Percentiles rank a stretch among this genome's conserved stretches.
Evolutionary conservation across 2,888 invertebrate genomes (phyloP).

Genomic region (Arenicola marina): DNA sequence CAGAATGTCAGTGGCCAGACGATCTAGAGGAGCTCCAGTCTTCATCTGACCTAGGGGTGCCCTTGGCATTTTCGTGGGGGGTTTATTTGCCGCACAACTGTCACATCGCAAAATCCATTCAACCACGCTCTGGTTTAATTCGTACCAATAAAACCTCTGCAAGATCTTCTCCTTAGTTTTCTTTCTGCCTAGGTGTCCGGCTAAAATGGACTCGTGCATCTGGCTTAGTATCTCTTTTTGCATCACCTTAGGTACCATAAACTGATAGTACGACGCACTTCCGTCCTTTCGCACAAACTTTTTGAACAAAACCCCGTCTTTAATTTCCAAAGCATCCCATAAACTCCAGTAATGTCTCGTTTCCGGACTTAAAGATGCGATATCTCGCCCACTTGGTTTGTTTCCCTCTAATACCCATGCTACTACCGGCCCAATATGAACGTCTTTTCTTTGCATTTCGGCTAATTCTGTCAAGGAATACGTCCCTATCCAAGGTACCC

Average conservation of each 20-base stretch:
- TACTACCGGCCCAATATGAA: slow-evolving; percentile 1
- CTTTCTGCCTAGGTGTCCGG: slow-evolving; percentile 26
- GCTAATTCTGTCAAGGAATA: neutral
- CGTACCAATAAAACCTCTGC: slow-evolving; percentile 23
- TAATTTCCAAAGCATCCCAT: neutral
- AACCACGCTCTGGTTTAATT: slow-evolving; percentile 16
- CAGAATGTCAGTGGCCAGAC: slow-evolving; percentile 26
- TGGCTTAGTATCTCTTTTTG: slow-evolving; percentile 11
- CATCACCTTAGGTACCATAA: slow-evolving; percentile 17
- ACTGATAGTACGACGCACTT: neutral
- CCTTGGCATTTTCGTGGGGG: slow-evolving; percentile 7
- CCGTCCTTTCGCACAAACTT: slow-evolving; percentile 9
- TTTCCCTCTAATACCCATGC: neutral
- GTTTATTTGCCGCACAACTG: slow-evolving; percentile 20
- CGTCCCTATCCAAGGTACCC: neutral
- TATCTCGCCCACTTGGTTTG: slow-evolving; percentile 5
- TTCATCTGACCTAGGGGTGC: slow-evolving; percentile 22
- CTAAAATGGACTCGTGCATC: slow-evolving; percentile 15
- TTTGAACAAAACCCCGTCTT: slow-evolving; percentile 20
- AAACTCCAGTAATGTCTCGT: slow-evolving; percentile 14
- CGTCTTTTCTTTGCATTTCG: neutral
- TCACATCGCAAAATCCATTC: slow-evolving; percentile 23
- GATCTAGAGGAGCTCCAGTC: slow-evolving; percentile 26
- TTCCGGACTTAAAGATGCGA: slow-evolving; percentile 1
- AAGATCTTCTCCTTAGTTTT: slow-evolving; percentile 17